Conservation (phyloP, 1,140 invertebrate genomes). For the Listronotus oregonensis region DNA sequence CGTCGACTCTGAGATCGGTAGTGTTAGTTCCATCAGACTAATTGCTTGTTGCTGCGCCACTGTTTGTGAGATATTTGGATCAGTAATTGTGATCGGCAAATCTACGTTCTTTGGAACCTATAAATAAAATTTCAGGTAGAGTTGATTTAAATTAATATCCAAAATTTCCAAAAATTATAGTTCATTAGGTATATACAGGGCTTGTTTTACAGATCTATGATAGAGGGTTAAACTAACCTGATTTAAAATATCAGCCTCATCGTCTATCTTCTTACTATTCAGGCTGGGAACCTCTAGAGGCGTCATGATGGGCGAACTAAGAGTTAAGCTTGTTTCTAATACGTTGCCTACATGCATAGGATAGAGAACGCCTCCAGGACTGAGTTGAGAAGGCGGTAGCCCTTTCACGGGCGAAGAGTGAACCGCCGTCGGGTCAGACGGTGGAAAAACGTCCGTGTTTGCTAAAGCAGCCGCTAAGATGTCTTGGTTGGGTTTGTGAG, state of each 20-base stretch:
- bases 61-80: slow-evolving; percentile 62
- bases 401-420: slow-evolving; percentile 45
- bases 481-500: slow-evolving; percentile 64
- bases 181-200: no score
- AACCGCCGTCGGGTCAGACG: slow-evolving; percentile 56
- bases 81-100: slow-evolving; percentile 61
- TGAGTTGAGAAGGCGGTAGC: slow-evolving; percentile 47
- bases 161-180: no score
- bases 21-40: slow-evolving; percentile 62
- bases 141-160: no score
- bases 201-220: no score
- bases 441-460: slow-evolving; percentile 74
- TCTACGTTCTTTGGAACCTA: slow-evolving; percentile 57
- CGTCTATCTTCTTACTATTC: slow-evolving; percentile 57
- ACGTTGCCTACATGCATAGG: slow-evolving; percentile 64
- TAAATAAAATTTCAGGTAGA: no score
- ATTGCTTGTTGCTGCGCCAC: slow-evolving; percentile 57
- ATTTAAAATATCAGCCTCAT: slow-evolving; percentile 53
- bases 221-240: slow-evolving; percentile 43
- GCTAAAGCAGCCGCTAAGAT: slow-evolving; percentile 76
- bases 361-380: slow-evolving; percentile 57
- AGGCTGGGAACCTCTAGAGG: slow-evolving; percentile 72
- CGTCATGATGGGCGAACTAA: slow-evolving; percentile 82
- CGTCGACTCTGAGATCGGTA: slow-evolving; percentile 70
- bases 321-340: slow-evolving; percentile 71